Evolutionary conservation across 1,140 invertebrate genomes (phyloP), one percentile per base, ranked within the genome.

Genomic region (Drosophila sulfurigaster): DNA sequence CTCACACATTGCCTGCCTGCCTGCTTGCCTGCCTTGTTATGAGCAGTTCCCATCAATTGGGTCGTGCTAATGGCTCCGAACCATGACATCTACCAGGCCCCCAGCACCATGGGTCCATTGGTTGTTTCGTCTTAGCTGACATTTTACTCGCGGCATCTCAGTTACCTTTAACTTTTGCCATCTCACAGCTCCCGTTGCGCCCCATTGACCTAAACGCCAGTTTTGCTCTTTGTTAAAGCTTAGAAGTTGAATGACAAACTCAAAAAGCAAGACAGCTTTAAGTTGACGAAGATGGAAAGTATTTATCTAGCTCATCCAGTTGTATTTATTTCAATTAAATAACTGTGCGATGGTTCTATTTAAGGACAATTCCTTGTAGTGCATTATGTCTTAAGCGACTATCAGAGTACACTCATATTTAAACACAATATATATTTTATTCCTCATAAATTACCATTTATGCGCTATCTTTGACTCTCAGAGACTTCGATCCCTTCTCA

Each of bases 31-130:
- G 58, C 69, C 35, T 79, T 45, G 83, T 88, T 86, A 86, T 88
- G 82, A 86, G 72, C 82, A 82, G 78, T 88, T 73, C 48, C 58
- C 72, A 79, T 79, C 76, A 82, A 87, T 87, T 79, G 79, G 80
- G 60, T 65, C 79, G 76, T 88, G 79, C 72, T 81, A 74, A 74
- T 69, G 71, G 71, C 65, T 56, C 41, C 65, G 38, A 41, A 56
- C 65, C 71, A 62, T 62, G 65, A 43, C 65, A 62, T 59, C 71
- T 32, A 69, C 32, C 71, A 52, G 54, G 5, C 38, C 48, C 51
- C 8, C 7, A 48, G 20, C n/a, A 16, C 16, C 35, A 54, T 7
- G 38, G 28, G 32, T 32, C 32, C 32, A 8, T 10, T 3, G 20
- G 35, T 38, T n/a, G 13, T 8, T 57, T 45, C 15, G 11, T 35